A percentile compares a stretch with the other conserved stretches of the same genome.
Conservation (phyloP, 30 jellyfish, hydroid and myxozoan genomes). For the Pelagia noctiluca region DNA sequence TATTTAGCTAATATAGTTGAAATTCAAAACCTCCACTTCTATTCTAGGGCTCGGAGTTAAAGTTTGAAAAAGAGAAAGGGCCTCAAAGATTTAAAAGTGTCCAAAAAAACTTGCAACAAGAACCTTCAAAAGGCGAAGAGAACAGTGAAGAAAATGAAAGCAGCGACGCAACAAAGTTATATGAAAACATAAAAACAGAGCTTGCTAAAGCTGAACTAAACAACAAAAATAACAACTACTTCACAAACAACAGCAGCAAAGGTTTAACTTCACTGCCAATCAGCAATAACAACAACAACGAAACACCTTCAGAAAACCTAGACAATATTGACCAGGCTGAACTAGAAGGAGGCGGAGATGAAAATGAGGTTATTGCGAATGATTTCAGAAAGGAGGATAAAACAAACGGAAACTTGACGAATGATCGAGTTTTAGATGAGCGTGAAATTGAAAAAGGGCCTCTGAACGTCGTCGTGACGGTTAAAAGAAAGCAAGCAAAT, state of each 20-base stretch:
- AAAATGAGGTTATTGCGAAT: slow-evolving; percentile 56
- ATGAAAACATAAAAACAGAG: slow-evolving; percentile 8
- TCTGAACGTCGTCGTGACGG: slow-evolving; percentile 31
- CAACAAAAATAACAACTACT: not conserved
- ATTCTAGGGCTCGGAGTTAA: not conserved
- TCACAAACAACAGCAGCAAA: too few species aligned
- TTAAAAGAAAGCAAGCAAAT: too few species aligned
- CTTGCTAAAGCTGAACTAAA: not conserved
- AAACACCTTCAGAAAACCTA: slow-evolving; percentile 7
- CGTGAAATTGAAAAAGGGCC: slow-evolving; percentile 44
- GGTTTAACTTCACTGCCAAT: too few species aligned
- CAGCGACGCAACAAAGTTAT: not conserved
- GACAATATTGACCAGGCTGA: slow-evolving; percentile 31
- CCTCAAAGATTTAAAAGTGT: not conserved
- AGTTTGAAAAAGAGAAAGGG: not conserved
- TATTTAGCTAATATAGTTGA: not conserved
- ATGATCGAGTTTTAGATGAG: not conserved
- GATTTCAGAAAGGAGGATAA: slow-evolving; percentile 25
- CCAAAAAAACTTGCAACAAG: slow-evolving; percentile 1
- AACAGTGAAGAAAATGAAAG: slow-evolving; percentile 9
- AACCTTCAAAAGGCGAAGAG: too few species aligned
- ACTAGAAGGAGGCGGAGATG: slow-evolving; percentile 53
- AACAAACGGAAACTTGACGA: not conserved
- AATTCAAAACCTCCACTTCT: too few species aligned
- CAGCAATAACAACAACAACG: too few species aligned